These are phyloP conservation scores for Onychomys torridus DNA, from an alignment of 2,797 vertebrate genomes.

Conservation along the genomic window DNA sequence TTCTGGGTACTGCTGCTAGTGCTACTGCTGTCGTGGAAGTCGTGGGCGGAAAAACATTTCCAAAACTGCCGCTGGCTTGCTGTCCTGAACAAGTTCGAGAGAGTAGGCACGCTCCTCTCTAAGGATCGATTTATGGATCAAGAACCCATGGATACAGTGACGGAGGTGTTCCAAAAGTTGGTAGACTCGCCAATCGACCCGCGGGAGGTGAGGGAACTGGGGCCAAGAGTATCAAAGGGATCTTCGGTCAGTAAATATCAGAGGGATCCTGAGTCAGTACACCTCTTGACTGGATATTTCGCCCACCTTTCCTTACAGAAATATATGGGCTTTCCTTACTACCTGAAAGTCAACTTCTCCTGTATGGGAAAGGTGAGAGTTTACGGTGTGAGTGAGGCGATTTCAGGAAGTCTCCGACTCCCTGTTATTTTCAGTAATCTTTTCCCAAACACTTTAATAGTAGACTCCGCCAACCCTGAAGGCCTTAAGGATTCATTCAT, in stretches of 20 bases:
- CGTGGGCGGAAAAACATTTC: conserved; percentile 89
- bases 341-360: conserved; percentile 80
- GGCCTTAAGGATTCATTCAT: not conserved
- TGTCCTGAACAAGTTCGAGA: conserved; percentile 60
- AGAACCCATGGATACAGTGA: conserved; percentile 19
- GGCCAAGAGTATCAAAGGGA: not conserved
- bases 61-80: conserved; percentile 86
- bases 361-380: conserved; percentile 80
- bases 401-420: not conserved
- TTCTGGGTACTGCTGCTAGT: conserved; percentile 83
- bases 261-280: not conserved
- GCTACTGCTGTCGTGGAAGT: conserved; percentile 90
- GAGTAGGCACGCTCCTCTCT: not conserved
- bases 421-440: not conserved
- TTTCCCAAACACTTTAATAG: not conserved
- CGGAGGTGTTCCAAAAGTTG: not conserved
- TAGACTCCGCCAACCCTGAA: not conserved
- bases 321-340: conserved; percentile 86
- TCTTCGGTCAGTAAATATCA: not conserved
- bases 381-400: not conserved
- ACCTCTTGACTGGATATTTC: not conserved
- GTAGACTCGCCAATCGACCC: conserved; percentile 19
- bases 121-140: conserved; percentile 61
- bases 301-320: conserved; percentile 74
- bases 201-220: conserved; percentile 10